These are phyloP conservation scores for Fundulus diaphanus DNA, from an alignment of 2,797 vertebrate genomes.

Conservation along the genomic window DNA sequence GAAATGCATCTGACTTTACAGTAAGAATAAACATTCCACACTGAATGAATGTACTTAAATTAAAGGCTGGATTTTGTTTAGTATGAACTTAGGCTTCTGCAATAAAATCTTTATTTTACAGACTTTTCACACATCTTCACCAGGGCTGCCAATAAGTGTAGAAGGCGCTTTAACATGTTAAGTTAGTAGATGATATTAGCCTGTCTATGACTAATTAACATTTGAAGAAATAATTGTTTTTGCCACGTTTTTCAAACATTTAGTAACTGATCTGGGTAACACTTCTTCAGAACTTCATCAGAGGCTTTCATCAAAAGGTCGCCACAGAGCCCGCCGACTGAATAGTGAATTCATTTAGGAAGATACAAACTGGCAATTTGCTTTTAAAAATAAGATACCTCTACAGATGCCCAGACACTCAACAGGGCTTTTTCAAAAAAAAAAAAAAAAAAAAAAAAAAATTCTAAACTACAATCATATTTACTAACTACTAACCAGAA, in stretches of 20 bases:
- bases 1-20: not conserved
- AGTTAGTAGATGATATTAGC: slow-evolving; percentile 3
- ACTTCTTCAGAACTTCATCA: not conserved
- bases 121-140: not conserved
- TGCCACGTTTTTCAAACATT: not conserved
- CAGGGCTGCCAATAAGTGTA: not conserved
- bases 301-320: no score
- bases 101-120: no score
- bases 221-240: not conserved
- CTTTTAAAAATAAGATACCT: no score
- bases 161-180: not conserved
- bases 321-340: no score
- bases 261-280: not conserved
- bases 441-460: no score
- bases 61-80: not conserved
- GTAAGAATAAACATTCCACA: not conserved
- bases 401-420: no score
- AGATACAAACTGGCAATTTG: no score
- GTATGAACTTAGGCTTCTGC: not conserved
- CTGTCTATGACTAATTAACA: not conserved
- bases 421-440: no score
- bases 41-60: not conserved
- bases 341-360: no score
- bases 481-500: no score
- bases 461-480: no score